Conservation (phyloP, 92 coral and sea anemone species). For the Isaurus tuberculatus region DNA sequence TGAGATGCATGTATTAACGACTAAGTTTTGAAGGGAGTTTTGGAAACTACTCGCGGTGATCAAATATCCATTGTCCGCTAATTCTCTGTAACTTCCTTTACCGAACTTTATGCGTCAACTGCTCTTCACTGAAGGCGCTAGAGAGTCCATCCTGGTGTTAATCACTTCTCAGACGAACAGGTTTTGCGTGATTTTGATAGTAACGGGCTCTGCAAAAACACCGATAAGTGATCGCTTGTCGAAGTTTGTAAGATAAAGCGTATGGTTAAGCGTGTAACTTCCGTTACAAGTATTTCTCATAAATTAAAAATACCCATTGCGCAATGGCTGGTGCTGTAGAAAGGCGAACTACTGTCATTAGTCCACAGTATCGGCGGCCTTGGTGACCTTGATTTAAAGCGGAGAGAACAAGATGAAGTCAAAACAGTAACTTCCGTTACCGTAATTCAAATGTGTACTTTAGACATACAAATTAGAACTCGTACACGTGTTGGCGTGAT, state of each 20-base stretch:
- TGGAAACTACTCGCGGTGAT: conserved; percentile 10
- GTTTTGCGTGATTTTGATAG: conserved; percentile 5
- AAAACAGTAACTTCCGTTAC: conserved; percentile 23
- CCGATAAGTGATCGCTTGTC: conserved; percentile 4
- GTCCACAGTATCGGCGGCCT: conserved; percentile 13
- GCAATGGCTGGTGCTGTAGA: conserved; percentile 19
- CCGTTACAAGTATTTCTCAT: conserved; percentile 23
- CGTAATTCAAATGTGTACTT: conserved; percentile 1
- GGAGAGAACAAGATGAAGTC: conserved; percentile 20
- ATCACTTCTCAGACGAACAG: conserved; percentile 1
- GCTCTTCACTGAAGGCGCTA: neutral
- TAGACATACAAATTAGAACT: conserved; percentile 5
- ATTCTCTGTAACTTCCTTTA: conserved; percentile 27
- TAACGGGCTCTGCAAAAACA: neutral
- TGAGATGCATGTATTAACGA: neutral
- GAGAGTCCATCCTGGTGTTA: conserved; percentile 13
- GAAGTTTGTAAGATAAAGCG: conserved; percentile 16
- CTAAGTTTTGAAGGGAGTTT: conserved; percentile 21
- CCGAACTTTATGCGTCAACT: neutral
- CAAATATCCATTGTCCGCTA: conserved; percentile 36
- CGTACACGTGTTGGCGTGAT: conserved; percentile 22
- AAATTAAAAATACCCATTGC: conserved; percentile 3
- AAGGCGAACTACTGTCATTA: conserved; percentile 26
- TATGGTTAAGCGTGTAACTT: conserved; percentile 33
- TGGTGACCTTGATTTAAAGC: neutral